Conservation (phyloP, 2,888 invertebrate species). For the Athalia circularis region DNA sequence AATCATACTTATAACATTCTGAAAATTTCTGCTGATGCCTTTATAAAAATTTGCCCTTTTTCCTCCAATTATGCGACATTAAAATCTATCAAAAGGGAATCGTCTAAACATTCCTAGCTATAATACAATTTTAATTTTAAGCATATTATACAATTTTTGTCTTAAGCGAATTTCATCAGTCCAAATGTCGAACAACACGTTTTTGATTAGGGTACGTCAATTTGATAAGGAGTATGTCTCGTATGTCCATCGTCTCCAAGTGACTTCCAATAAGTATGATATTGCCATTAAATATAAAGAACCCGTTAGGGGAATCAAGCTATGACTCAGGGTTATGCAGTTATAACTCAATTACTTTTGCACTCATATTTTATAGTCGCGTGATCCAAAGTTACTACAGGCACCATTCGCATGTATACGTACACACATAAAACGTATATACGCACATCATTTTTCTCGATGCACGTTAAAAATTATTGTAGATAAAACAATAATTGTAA, state of each 20-base stretch:
- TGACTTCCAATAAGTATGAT: slow-evolving; percentile 21
- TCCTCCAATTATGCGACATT: slow-evolving; percentile 59
- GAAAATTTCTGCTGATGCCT: slow-evolving; percentile 52
- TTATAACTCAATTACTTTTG: slow-evolving; percentile 21
- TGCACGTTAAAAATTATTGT: no score
- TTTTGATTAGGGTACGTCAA: neutral
- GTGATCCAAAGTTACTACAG: slow-evolving; percentile 32
- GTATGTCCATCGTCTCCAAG: neutral
- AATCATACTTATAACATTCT: slow-evolving; percentile 40
- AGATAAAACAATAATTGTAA: no score
- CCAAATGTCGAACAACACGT: slow-evolving; percentile 49
- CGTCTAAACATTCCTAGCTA: slow-evolving; percentile 59
- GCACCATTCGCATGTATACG: slow-evolving; percentile 31
- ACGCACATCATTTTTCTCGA: neutral
- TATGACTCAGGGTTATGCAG: slow-evolving; percentile 19
- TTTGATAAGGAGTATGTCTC: neutral
- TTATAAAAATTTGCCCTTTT: slow-evolving; percentile 58
- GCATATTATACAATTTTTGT: slow-evolving; percentile 62
- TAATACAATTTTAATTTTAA: slow-evolving; percentile 61
- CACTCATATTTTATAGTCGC: slow-evolving; percentile 4
- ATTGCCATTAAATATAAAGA: slow-evolving; percentile 33
- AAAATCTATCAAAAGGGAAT: slow-evolving; percentile 54
- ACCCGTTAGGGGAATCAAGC: slow-evolving; percentile 4
- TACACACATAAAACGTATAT: neutral
- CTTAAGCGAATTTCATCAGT: slow-evolving; percentile 52